phyloP scores from a whole-genome alignment of 2,797 vertebrate species.

The Urocyon cinereoargenteus region DNA sequence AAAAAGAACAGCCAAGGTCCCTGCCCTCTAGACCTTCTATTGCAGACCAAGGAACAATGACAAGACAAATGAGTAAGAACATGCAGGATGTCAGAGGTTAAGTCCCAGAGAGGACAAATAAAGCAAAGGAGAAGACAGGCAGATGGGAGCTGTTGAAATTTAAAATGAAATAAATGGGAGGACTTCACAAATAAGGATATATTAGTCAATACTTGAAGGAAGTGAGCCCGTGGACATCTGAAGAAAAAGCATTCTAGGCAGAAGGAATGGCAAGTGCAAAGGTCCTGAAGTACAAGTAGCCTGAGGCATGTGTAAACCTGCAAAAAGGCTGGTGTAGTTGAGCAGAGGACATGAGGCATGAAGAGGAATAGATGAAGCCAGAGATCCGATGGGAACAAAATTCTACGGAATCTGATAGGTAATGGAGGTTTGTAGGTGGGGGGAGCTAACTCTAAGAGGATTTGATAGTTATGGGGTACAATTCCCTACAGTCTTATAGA shows the following conservation, averaged over 20 bases:
- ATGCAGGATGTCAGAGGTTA: rapidly evolving
- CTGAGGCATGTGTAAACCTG: rapidly evolving
- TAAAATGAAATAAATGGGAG: not conserved
- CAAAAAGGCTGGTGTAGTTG: not conserved
- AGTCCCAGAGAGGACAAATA: not conserved
- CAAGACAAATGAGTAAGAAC: not conserved
- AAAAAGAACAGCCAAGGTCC: not conserved
- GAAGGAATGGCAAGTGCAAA: not conserved
- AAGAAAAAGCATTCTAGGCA: not conserved
- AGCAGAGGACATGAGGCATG: not conserved
- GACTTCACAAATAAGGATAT: not conserved
- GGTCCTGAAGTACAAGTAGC: not conserved
- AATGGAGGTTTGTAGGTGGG: rapidly evolving
- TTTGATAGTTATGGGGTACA: not conserved
- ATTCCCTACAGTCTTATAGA: too few relatives aligned
- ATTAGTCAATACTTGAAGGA: not conserved
- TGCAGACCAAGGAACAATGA: not conserved
- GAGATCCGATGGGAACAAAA: not conserved
- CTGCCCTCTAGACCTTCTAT: not conserved
- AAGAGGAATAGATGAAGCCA: too few relatives aligned
- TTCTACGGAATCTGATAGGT: rapidly evolving
- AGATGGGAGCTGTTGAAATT: rapidly evolving
- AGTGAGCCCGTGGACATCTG: not conserved
- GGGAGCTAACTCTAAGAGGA: not conserved
- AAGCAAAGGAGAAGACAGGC: not conserved